Base-by-base conservation (phyloP, 2,113 vertebrate species). In the Clinocottus analis region DNA sequence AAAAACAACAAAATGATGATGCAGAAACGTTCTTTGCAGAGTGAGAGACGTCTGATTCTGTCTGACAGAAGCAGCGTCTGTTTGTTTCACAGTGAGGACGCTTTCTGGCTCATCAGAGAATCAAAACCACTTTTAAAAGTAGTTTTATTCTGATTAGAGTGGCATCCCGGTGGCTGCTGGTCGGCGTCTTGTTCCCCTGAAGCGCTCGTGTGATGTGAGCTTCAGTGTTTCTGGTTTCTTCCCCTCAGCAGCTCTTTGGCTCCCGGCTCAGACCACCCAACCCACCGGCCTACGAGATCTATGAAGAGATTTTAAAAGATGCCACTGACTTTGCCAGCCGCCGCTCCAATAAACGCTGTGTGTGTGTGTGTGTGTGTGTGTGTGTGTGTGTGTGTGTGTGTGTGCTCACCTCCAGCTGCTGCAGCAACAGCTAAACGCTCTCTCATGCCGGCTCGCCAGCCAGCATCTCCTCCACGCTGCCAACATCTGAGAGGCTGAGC, bases 321-420 rank as follows among this genome's bases (percentile, higher is more conserved):
- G 69, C 61, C 13, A 7, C 56, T 67, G 75, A 71, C 75, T 83
- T 72, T 79, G 82, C 72, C 80, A 77, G 75, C 69, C 59, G 3
- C 63, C 45, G 61, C 72, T 81, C 60, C 78, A 58, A 79, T 85
- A 63, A 72, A 80, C 31, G 56, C 55, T 79, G 72, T 63, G 45
- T 41, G 39, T 41, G 3, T 33, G 33, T 31, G 29, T 31, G 29
- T 31, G 29, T 31, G 29, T 31, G 29, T 31, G 29, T 31, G 29
- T 31, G 29, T 31, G 29, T 31, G 29, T 31, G 29, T 31, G 29
- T 31, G 29, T 69, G 73, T 82, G 66, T 10, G 35, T 59, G 39
- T 79, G 70, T 74, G 69, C 64, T 84, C 58, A 65, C 67, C 4
- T 73, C 77, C 86, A 87, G 87, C 86, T 88, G 86, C 73, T 82